These are phyloP conservation scores for Euphydryas editha DNA, from an alignment of 2,888 invertebrate species.

Conservation along the genomic window DNA sequence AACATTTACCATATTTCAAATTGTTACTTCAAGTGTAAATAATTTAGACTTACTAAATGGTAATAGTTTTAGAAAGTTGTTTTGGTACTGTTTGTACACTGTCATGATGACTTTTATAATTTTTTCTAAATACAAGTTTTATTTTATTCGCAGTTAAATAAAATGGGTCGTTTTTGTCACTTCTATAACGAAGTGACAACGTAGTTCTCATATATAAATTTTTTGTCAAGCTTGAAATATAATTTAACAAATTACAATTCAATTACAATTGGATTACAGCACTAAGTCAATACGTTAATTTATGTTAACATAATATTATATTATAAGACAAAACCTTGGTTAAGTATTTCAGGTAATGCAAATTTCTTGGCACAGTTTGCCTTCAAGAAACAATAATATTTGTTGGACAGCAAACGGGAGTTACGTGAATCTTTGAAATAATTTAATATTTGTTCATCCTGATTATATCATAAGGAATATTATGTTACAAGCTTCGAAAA, in stretches of 20 bases:
- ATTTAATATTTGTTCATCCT: background rate
- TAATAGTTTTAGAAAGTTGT: background rate
- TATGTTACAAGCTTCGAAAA: background rate
- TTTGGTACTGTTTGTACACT: background rate
- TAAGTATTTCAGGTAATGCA: slow-evolving; percentile 2
- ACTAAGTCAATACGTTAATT: background rate
- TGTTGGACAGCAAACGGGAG: background rate
- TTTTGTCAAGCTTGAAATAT: too few species aligned
- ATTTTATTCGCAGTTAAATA: background rate
- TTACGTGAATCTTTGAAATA: background rate
- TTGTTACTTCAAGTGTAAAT: slow-evolving; percentile 32
- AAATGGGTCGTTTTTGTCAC: background rate
- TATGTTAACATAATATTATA: background rate
- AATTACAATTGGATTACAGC: too few species aligned
- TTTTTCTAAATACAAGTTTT: too few species aligned
- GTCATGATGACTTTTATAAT: background rate
- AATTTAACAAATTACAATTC: too few species aligned
- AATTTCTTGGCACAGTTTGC: slow-evolving; percentile 6
- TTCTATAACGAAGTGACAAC: too few species aligned
- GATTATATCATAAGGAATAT: background rate
- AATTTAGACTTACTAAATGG: slow-evolving; percentile 14
- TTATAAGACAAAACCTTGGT: background rate
- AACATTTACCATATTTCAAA: slow-evolving; percentile 31
- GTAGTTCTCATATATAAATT: too few species aligned
- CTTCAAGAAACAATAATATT: slow-evolving; percentile 8